These are phyloP conservation scores for Pseudococcus viburni DNA, from an alignment of 2,888 invertebrate species.

Conservation along the genomic window DNA sequence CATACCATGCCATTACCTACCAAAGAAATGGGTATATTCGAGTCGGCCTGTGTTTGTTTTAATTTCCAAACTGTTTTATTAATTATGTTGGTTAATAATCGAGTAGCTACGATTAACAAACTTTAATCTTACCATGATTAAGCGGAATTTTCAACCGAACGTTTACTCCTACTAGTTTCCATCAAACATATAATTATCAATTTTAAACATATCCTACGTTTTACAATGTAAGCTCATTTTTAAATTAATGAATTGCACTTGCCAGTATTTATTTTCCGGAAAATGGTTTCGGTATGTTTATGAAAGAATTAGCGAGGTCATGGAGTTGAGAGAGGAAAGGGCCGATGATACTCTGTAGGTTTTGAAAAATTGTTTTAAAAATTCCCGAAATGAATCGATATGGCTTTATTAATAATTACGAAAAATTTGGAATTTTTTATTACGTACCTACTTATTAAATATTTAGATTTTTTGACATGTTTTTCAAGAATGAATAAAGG, in stretches of 20 bases:
- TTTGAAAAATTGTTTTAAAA: neutral
- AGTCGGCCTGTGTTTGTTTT: constrained; percentile 3
- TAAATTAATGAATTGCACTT: neutral
- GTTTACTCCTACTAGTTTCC: neutral
- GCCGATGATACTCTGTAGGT: neutral
- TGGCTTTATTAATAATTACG: no score
- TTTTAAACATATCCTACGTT: neutral
- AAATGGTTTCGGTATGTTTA: neutral
- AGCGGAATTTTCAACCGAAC: neutral
- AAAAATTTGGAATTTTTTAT: no score
- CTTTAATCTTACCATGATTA: neutral
- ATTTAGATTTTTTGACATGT: no score
- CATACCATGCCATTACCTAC: neutral
- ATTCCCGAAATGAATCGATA: no score
- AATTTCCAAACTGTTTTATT: neutral
- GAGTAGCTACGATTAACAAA: constrained; percentile 19
- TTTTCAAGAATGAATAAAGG: no score
- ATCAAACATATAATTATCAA: constrained; percentile 39
- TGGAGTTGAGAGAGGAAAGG: neutral
- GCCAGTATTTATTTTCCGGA: neutral
- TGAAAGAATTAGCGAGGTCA: neutral
- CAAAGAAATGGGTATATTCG: neutral
- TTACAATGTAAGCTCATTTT: neutral
- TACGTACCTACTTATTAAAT: no score
- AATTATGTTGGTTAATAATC: constrained; percentile 11